Percentiles rank a stretch among this genome's conserved stretches.
These are phyloP conservation scores for Pseudomugil tenellus DNA, from an alignment of 2,797 vertebrate genomes.

Conservation along the genomic window DNA sequence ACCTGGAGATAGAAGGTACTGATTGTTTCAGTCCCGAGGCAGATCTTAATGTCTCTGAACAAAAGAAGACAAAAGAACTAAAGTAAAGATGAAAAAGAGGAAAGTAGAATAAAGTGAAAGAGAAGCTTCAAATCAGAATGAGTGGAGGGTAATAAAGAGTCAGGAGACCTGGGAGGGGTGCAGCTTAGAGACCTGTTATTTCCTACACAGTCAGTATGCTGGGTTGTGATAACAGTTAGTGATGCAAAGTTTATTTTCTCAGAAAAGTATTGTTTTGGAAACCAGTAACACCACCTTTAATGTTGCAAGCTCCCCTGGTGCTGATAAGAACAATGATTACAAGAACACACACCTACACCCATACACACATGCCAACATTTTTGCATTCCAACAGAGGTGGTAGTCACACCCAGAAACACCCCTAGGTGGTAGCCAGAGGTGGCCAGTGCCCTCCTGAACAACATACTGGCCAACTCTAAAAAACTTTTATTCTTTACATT, in stretches of 20 bases:
- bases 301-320: slow-evolving; percentile 47
- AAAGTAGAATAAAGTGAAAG: background rate
- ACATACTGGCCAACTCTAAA: too few species aligned
- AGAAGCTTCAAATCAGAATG: background rate
- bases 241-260: slow-evolving; percentile 63
- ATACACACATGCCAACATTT: slow-evolving; percentile 7
- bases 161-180: slow-evolving; percentile 41
- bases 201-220: slow-evolving; percentile 59
- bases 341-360: slow-evolving; percentile 13
- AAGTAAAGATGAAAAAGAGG: background rate
- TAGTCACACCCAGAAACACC: slow-evolving; percentile 2
- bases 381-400: slow-evolving; percentile 21
- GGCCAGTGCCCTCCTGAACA: too few species aligned
- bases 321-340: slow-evolving; percentile 55
- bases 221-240: slow-evolving; percentile 25
- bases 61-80: slow-evolving; percentile 5
- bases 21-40: background rate
- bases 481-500: too few species aligned
- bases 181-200: slow-evolving; percentile 66
- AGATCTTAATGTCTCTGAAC: slow-evolving; percentile 4
- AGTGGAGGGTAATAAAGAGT: slow-evolving; percentile 18
- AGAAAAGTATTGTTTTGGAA: slow-evolving; percentile 73
- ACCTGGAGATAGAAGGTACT: slow-evolving; percentile 11
- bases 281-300: slow-evolving; percentile 62
- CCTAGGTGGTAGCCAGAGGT: too few species aligned